These are phyloP conservation scores for Cygnus buccinator DNA, from an alignment of 2,113 vertebrate species.

Conservation along the genomic window DNA sequence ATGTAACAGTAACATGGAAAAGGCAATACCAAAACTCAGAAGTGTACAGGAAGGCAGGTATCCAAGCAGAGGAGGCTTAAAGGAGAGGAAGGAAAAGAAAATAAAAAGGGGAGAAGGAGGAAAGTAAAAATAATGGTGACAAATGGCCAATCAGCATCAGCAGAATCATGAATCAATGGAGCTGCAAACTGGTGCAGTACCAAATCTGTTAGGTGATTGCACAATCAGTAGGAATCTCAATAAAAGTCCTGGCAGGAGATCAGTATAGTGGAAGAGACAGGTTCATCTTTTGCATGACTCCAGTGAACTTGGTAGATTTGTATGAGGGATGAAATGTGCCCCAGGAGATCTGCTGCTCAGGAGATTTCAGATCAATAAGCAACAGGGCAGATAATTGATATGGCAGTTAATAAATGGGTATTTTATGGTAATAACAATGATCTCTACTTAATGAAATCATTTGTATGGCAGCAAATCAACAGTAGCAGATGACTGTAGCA, in stretches of 20 bases:
- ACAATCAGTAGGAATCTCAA: background rate
- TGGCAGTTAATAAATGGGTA: slow-evolving; percentile 42
- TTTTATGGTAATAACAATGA: slow-evolving; percentile 54
- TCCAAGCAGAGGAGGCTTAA: background rate
- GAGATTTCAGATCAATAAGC: slow-evolving; percentile 21
- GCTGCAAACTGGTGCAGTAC: background rate
- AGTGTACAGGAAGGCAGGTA: background rate
- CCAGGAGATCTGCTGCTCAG: background rate
- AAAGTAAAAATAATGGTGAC: slow-evolving; percentile 1
- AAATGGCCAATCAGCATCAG: background rate
- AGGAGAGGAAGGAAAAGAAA: background rate
- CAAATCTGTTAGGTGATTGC: background rate
- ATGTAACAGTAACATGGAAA: background rate
- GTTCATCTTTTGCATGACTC: background rate
- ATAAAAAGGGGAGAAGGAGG: background rate
- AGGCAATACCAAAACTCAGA: background rate
- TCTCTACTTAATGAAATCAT: slow-evolving; percentile 46
- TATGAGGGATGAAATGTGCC: background rate
- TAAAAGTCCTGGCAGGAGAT: background rate
- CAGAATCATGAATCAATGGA: background rate
- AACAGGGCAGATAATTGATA: slow-evolving; percentile 22
- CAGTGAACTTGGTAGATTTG: background rate
- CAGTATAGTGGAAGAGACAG: background rate
- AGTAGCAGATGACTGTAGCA: slow-evolving; percentile 11
- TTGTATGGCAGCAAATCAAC: slow-evolving; percentile 40